These are phyloP conservation scores for Ctenopoma kingsleyae DNA, from an alignment of 2,797 vertebrate species.

Conservation along the genomic window DNA sequence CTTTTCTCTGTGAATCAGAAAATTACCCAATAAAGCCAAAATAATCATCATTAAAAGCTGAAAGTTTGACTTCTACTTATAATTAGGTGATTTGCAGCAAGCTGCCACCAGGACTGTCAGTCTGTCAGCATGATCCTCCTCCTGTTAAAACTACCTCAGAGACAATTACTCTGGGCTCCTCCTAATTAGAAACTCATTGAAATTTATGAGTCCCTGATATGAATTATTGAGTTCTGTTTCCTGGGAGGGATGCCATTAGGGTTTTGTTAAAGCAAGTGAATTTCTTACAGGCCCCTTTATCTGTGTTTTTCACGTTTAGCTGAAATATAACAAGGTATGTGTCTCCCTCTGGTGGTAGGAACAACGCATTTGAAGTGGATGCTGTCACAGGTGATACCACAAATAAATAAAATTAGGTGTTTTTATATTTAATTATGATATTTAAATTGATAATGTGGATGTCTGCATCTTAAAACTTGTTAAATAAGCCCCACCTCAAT, in stretches of 20 bases:
- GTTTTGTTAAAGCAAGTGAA: slow-evolving; percentile 40
- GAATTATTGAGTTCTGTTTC: slow-evolving; percentile 68
- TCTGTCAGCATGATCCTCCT: slow-evolving; percentile 58
- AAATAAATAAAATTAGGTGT: not conserved
- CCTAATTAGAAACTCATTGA: slow-evolving; percentile 73
- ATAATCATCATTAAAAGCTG: slow-evolving; percentile 57
- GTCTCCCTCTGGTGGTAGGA: slow-evolving; percentile 66
- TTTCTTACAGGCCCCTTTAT: slow-evolving; percentile 20
- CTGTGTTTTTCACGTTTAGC: not conserved
- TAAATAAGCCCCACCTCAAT: no score
- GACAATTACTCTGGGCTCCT: slow-evolving; percentile 67
- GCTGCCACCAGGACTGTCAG: slow-evolving; percentile 66
- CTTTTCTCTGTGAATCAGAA: slow-evolving; percentile 21
- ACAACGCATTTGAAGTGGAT: not conserved
- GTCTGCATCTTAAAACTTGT: no score
- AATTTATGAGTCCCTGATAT: slow-evolving; percentile 67
- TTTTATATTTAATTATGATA: no score
- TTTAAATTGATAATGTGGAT: no score
- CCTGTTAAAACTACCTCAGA: slow-evolving; percentile 61
- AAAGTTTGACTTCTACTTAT: slow-evolving; percentile 64
- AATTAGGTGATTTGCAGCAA: slow-evolving; percentile 73
- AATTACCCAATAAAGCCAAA: slow-evolving; percentile 46
- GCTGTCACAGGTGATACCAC: not conserved
- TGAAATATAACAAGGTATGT: slow-evolving; percentile 40
- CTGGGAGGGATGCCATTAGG: slow-evolving; percentile 47